Percentiles rank a stretch among this genome's conserved stretches.
Evolutionary conservation across 2,797 vertebrate genomes (phyloP).

Genomic region (Xenopus petersii): DNA sequence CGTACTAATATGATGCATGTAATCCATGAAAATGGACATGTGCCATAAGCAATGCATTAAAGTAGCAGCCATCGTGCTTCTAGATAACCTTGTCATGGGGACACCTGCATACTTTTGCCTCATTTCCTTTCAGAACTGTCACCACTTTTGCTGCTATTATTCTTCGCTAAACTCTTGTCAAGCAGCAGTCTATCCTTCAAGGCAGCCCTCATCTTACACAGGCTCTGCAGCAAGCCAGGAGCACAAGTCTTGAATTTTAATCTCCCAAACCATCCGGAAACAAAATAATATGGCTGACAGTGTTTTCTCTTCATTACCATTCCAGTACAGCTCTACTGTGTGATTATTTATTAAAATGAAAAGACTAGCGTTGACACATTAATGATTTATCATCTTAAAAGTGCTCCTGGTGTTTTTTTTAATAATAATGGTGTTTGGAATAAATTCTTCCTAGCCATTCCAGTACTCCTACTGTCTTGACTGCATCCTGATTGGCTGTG

Average conservation of each 20-base stretch:
- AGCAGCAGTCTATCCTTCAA: too few relatives aligned
- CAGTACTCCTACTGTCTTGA: constrained; percentile 7
- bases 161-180: too few relatives aligned
- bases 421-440: neutral
- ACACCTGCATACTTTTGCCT: too few relatives aligned
- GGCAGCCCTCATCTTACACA: neutral
- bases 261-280: neutral
- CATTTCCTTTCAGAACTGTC: too few relatives aligned
- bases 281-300: constrained; percentile 12
- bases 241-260: constrained; percentile 21
- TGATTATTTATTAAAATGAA: constrained; percentile 46
- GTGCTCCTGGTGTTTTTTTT: constrained; percentile 5
- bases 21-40: too few relatives aligned
- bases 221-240: constrained; percentile 12
- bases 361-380: constrained; percentile 34
- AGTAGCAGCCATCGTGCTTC: too few relatives aligned
- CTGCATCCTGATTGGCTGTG: constrained; percentile 30
- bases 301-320: constrained; percentile 9
- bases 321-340: neutral
- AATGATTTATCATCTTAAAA: constrained; percentile 43
- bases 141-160: too few relatives aligned
- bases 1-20: too few relatives aligned
- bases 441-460: constrained; percentile 23
- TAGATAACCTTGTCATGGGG: too few relatives aligned
- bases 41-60: too few relatives aligned